These are phyloP conservation scores for Branchellion lobata DNA, from an alignment of 2,888 invertebrate species.

Conservation along the genomic window DNA sequence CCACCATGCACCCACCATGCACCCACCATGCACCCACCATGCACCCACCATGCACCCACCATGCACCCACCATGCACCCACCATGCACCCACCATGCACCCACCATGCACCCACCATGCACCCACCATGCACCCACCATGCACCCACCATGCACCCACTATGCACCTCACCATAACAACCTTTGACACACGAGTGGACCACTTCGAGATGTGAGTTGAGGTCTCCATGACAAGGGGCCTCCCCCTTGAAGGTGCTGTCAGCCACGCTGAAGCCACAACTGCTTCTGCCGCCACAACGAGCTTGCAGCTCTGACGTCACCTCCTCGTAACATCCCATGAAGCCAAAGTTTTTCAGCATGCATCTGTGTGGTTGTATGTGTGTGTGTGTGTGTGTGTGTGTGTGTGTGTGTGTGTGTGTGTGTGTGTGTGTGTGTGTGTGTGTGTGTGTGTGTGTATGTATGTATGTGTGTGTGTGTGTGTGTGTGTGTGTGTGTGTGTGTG, in stretches of 20 bases:
- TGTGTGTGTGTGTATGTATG: no score
- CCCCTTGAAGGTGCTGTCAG: constrained; percentile 40
- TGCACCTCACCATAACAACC: no score
- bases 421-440: no score
- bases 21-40: no score
- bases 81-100: no score
- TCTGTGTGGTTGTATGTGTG: background rate
- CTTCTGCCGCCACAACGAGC: constrained; percentile 42
- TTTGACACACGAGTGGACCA: constrained; percentile 39
- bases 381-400: background rate
- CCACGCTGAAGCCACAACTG: constrained; percentile 34
- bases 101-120: no score
- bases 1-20: no score
- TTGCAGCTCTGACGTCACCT: constrained; percentile 35
- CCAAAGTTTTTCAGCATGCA: constrained; percentile 46
- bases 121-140: no score
- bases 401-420: background rate
- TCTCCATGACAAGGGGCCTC: constrained; percentile 44
- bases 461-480: background rate
- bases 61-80: no score
- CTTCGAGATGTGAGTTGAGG: constrained; percentile 46
- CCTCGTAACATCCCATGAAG: constrained; percentile 43
- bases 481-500: background rate
- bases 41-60: no score
- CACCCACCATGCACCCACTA: no score